Conservation (phyloP, 92 coral and sea anemone species). For the Palythoa heliodiscus region DNA sequence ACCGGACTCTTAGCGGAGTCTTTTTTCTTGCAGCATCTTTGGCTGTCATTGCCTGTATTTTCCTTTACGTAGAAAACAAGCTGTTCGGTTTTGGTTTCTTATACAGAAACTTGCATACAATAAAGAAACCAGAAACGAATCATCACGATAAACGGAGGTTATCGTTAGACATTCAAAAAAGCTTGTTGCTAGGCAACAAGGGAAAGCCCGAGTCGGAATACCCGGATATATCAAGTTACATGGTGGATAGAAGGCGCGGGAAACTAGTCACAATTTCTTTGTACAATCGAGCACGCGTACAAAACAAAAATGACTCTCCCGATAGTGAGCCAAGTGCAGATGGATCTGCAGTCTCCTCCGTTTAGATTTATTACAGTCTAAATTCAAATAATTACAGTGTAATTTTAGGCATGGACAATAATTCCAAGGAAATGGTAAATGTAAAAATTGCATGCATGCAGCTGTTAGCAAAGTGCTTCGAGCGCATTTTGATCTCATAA, state of each 20-base stretch:
- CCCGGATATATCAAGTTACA: slow-evolving; percentile 79
- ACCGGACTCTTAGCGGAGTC: slow-evolving; percentile 75
- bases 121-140: slow-evolving; percentile 39
- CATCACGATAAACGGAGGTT: slow-evolving; percentile 56
- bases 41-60: slow-evolving; percentile 60
- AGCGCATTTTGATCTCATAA: no score
- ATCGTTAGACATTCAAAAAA: slow-evolving; percentile 68
- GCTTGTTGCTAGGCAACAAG: slow-evolving; percentile 53
- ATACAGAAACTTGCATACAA: slow-evolving; percentile 56
- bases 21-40: slow-evolving; percentile 80
- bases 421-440: no score
- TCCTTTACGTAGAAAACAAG: slow-evolving; percentile 74
- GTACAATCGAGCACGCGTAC: slow-evolving; percentile 64
- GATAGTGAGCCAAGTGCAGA: background rate
- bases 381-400: no score
- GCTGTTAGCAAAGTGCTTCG: no score
- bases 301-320: slow-evolving; percentile 44
- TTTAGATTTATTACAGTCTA: background rate
- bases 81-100: slow-evolving; percentile 74
- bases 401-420: no score
- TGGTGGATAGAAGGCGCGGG: slow-evolving; percentile 60
- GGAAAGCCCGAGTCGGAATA: slow-evolving; percentile 49
- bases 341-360: slow-evolving; percentile 44
- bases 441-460: no score
- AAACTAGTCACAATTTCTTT: slow-evolving; percentile 56